Evolutionary conservation across 92 coral and sea anemone genomes (phyloP).

Genomic region (Anthopleura xanthogrammica): DNA sequence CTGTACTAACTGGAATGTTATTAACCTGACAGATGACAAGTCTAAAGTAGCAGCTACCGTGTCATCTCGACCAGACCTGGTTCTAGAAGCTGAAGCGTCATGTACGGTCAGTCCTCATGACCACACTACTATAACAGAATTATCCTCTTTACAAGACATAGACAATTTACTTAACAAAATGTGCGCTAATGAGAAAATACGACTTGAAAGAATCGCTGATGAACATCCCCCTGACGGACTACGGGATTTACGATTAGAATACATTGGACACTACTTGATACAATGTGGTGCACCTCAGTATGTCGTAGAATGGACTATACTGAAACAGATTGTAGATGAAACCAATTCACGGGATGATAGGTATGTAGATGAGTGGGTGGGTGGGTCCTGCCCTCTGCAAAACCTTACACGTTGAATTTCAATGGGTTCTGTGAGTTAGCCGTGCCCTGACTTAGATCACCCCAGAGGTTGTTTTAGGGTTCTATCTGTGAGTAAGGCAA

Average conservation of each 20-base stretch:
- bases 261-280: constrained; percentile 69
- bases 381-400: background rate
- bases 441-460: too few relatives aligned
- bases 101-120: constrained; percentile 40
- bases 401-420: too few relatives aligned
- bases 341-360: constrained; percentile 40
- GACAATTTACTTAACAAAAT: constrained; percentile 58
- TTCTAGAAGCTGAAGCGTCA: constrained; percentile 54
- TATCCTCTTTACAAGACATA: constrained; percentile 48
- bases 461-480: too few relatives aligned
- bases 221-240: constrained; percentile 61
- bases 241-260: constrained; percentile 85
- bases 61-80: constrained; percentile 43
- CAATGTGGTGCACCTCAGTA: constrained; percentile 68
- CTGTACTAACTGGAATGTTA: background rate
- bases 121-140: constrained; percentile 40
- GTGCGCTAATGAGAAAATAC: constrained; percentile 54
- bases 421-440: too few relatives aligned
- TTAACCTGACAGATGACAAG: constrained; percentile 46
- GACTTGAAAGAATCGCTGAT: constrained; percentile 59
- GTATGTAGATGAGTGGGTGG: background rate
- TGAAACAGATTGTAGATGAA: constrained; percentile 68
- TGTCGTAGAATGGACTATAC: constrained; percentile 53
- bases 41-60: constrained; percentile 44
- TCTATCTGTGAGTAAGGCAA: too few relatives aligned